Base-by-base conservation (phyloP, 2,888 invertebrate species). In the Oligia latruncula region DNA sequence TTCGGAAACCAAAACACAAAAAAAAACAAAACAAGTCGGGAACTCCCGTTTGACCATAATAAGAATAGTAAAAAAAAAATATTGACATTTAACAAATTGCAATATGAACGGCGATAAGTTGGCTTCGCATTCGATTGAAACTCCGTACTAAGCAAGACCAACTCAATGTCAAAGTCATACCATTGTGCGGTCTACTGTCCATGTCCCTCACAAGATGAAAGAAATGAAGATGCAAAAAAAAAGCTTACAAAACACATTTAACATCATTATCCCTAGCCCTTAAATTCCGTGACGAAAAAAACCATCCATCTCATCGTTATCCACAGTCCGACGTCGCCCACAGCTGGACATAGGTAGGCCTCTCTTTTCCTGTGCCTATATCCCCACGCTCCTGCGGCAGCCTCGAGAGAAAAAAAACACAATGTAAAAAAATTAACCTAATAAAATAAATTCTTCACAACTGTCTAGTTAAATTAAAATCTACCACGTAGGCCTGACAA, bases 381-480 rank as follows among this genome's bases (percentile, higher is more conserved):
- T 29, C 15, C 29, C 17, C 29, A 29, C 17, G 29, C 29, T 62
- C 17, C 62, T 2, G 15, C 29, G 62, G 29, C 6, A 13, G 29
- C 29, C 3, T 40, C 4, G 20, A 65, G 20, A 58, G 8, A 58
- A 71, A 52, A 70, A 52, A 52, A 23, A 4, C 20, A 4, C 2
- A 4, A 17, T 8, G 13, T 71, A 55, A 4, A 49, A 77, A 81
- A 81, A 15, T 13, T 40, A 17, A 52, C 58, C 35, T 5, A n/a
- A 82, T 74, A 35, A 62, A 46, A 75, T 75, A 78, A 71, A 81
- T 78, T 49, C 46, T 49, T 55, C 46, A n/a, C 40, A 29, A 3
- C n/a, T 35, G 29, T 71, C 46, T 74, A 74, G 74, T 82, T 52
- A 71, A 52, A 73, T 75, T 71, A 29, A 72, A 83, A 80, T 58